Base-by-base conservation (phyloP, 2,113 vertebrate genomes). In the Macquaria australasica region DNA sequence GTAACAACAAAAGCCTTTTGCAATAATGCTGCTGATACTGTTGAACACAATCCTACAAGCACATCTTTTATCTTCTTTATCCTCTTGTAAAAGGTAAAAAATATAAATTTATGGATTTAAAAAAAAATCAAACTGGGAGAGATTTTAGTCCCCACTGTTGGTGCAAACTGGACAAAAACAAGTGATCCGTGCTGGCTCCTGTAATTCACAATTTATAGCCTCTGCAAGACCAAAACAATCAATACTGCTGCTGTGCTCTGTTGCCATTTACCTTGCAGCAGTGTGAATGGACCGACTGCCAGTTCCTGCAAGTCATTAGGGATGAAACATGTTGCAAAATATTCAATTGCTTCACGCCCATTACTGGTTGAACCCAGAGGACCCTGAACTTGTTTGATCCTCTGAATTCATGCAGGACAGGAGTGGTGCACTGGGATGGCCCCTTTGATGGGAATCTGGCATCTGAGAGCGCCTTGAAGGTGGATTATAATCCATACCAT, bases 251-350 rank as follows among this genome's bases (percentile, higher is more conserved):
- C 68, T 63, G 39, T 60, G 82, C 77, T 90, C 80, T 68, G 81
- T 50, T 92, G 90, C 70, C 81, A 91, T 90, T 92, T 87, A 64
- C 89, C 95, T 95, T 69, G 77, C 87, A 95, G 92, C 93, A 12
- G 58, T 83, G 41, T 87, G 81, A 75, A 21, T 28, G 39, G 60
- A 77, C 37, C 0, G 81, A 45, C 83, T 74, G 82, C 53, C 82
- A 76, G 68, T 25, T 79, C 58, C 60, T 25, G 53, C 21, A 0
- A 43, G 82, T 87, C 89, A 88, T 73, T 10, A 53, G 12, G 59
- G 84, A 71, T 71, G 63, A 83, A 73, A 74, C 73, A 53, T 39
- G 70, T 14, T 25, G 28, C 51, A 43, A 69, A 59, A 76, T 55
- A 67, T 82, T 75, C 28, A 74, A 55, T 70, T 11, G 20, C 69